A percentile compares a stretch with the other conserved stretches of the same genome.
phyloP scores from a whole-genome alignment of 2,888 invertebrate genomes.

The Achlya flavicornis region DNA sequence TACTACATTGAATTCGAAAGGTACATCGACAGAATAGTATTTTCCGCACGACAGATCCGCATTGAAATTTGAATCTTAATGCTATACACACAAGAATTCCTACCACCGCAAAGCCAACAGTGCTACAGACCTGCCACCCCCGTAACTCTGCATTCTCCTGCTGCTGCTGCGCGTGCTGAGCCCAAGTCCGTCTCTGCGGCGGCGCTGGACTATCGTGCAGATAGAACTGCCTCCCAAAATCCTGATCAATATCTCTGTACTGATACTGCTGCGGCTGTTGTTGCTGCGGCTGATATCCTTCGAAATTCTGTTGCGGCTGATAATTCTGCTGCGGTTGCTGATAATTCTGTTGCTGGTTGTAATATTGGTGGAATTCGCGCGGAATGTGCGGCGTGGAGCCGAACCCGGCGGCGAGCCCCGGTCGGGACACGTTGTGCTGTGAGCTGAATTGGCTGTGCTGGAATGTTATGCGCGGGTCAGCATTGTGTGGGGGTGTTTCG shows the following conservation, averaged over 20 bases:
- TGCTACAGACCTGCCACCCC: constrained; percentile 72
- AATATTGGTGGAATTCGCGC: constrained; percentile 51
- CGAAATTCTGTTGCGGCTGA: constrained; percentile 45
- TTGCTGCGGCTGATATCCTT: constrained; percentile 51
- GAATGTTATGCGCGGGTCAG: constrained; percentile 45
- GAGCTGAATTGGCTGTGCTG: constrained; percentile 84
- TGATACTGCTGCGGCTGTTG: constrained; percentile 57
- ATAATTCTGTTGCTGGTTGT: constrained; percentile 38
- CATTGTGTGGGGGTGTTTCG: constrained; percentile 15
- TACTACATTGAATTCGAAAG: background rate
- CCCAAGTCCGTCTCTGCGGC: constrained; percentile 87
- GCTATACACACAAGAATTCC: background rate
- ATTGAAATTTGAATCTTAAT: background rate
- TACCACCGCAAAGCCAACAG: constrained; percentile 11
- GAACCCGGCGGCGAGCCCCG: constrained; percentile 60
- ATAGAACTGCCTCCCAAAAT: constrained; percentile 86
- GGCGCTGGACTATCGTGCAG: constrained; percentile 86
- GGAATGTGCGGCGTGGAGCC: constrained; percentile 81
- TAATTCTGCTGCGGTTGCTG: constrained; percentile 52
- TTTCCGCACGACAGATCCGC: no score
- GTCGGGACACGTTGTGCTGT: constrained; percentile 78
- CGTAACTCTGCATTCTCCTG: constrained; percentile 84
- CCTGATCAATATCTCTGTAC: constrained; percentile 52
- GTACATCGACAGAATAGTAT: no score
- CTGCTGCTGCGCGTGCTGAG: constrained; percentile 83